Conservation (phyloP, 2,888 invertebrate genomes). For the Drosophila koepferae region DNA sequence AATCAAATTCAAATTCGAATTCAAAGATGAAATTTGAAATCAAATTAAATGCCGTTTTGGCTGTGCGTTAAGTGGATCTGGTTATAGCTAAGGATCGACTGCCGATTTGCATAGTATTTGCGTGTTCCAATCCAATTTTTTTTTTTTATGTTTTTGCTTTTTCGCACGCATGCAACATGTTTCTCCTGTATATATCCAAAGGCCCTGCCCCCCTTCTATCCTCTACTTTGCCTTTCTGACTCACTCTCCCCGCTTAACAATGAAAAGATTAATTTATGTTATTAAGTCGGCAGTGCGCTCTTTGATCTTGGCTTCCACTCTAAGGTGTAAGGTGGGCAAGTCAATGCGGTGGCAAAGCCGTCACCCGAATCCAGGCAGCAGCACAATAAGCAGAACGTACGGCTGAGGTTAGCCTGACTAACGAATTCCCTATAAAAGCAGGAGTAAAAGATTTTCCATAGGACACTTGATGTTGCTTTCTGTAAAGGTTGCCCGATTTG, state of each 20-base stretch:
- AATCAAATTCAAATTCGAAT: constrained; percentile 61
- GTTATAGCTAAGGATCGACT: constrained; percentile 53
- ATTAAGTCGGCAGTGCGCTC: constrained; percentile 82
- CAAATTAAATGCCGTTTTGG: constrained; percentile 79
- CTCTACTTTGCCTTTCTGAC: not conserved
- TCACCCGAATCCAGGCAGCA: constrained; percentile 60
- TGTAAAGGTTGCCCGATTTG: too few species aligned
- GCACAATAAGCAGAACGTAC: constrained; percentile 17
- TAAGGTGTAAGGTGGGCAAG: constrained; percentile 84
- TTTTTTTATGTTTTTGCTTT: not conserved
- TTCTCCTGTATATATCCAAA: constrained; percentile 6
- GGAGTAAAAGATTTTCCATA: not conserved
- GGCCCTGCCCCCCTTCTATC: not conserved
- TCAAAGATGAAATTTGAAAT: constrained; percentile 49
- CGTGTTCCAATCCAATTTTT: constrained; percentile 37
- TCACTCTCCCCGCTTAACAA: constrained; percentile 63
- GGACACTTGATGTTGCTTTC: not conserved
- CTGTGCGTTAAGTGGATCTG: constrained; percentile 72
- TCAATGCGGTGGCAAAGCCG: constrained; percentile 83
- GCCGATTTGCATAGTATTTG: constrained; percentile 69
- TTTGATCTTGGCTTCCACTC: constrained; percentile 78
- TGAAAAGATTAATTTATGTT: constrained; percentile 84
- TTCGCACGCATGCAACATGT: constrained; percentile 67
- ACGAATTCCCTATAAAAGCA: not conserved
- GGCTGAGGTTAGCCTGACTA: not conserved